Base-by-base conservation (phyloP, 2,113 vertebrate genomes). In the Charina bottae region DNA sequence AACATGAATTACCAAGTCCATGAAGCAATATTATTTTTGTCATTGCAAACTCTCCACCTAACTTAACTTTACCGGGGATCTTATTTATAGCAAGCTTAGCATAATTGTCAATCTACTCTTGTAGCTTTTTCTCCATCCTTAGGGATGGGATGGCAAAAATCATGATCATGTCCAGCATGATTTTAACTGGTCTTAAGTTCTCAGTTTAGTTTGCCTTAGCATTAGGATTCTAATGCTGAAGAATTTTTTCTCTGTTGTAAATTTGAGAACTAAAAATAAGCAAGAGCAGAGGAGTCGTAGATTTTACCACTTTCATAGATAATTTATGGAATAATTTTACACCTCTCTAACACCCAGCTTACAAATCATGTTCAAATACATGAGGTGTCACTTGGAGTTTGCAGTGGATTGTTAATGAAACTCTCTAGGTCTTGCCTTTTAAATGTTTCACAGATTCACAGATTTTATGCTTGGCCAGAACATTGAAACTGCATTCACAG, bases 261-360 rank as follows among this genome's bases (percentile, higher is more conserved):
- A 60, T 89, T 93, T 94, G 94, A 90, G 87, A 72, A 91, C 95
- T 96, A 97, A 97, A 97, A 96, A 96, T 97, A 97, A 96, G 83
- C 2, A 26, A 42, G 93, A 93, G 62, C 90, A 94, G 94, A 94
- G 85, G 95, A 97, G 95, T 94, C 85, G 90, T 96, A 94, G 95
- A 64, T 93, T 96, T 96, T 94, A 88, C 94, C 93, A 94, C 93
- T 95, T 96, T 93, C 95, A 93, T 93, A 91, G 94, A 96, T 96
- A 96, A 97, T 97, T 96, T 96, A 96, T 97, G 95, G 96, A 96
- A 95, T 96, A 94, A 95, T 94, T 97, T 96, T 97, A 95, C 93
- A 96, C 95, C 96, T 94, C 94, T 94, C 89, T 95, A 95, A 95
- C 91, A 93, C 94, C 93, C 64, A 33, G 93, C 93, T 94, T 93